A percentile compares a stretch with the other conserved stretches of the same genome.
These are phyloP conservation scores for Melanocharis versteri DNA, from an alignment of 2,113 vertebrate species.

Conservation along the genomic window DNA sequence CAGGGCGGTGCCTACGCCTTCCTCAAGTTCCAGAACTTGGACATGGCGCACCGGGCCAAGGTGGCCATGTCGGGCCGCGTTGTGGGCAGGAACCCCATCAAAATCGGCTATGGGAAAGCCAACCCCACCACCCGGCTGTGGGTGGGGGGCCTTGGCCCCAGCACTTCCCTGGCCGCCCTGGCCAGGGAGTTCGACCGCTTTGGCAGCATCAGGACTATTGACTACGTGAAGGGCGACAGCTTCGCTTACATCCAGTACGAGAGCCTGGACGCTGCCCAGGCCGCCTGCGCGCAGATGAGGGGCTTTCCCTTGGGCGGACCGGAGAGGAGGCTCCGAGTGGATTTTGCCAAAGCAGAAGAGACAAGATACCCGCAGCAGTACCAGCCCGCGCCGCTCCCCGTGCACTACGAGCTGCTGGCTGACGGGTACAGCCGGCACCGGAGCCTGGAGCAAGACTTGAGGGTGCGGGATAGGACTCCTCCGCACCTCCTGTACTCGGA, in stretches of 20 bases:
- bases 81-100: slow-evolving; percentile 91
- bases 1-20: slow-evolving; percentile 94
- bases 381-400: slow-evolving; percentile 79
- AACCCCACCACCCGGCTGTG: slow-evolving; percentile 95
- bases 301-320: slow-evolving; percentile 90
- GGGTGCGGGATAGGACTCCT: slow-evolving; percentile 85
- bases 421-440: slow-evolving; percentile 86
- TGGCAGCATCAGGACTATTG: slow-evolving; percentile 94
- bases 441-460: slow-evolving; percentile 88
- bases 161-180: slow-evolving; percentile 87
- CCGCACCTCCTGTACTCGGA: slow-evolving; percentile 83
- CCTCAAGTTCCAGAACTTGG: slow-evolving; percentile 96
- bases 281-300: slow-evolving; percentile 94
- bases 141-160: slow-evolving; percentile 92
- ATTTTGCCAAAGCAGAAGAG: slow-evolving; percentile 96
- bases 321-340: slow-evolving; percentile 88
- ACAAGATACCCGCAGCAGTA: slow-evolving; percentile 81
- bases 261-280: slow-evolving; percentile 92
- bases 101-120: slow-evolving; percentile 95
- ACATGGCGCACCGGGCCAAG: slow-evolving; percentile 97
- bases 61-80: slow-evolving; percentile 95
- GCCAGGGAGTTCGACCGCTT: slow-evolving; percentile 97
- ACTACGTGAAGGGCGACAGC: slow-evolving; percentile 95
- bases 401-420: slow-evolving; percentile 85
- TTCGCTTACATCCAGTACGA: slow-evolving; percentile 98